These are phyloP conservation scores for Cinclus cinclus DNA, from an alignment of 2,113 vertebrate species.

Conservation along the genomic window DNA sequence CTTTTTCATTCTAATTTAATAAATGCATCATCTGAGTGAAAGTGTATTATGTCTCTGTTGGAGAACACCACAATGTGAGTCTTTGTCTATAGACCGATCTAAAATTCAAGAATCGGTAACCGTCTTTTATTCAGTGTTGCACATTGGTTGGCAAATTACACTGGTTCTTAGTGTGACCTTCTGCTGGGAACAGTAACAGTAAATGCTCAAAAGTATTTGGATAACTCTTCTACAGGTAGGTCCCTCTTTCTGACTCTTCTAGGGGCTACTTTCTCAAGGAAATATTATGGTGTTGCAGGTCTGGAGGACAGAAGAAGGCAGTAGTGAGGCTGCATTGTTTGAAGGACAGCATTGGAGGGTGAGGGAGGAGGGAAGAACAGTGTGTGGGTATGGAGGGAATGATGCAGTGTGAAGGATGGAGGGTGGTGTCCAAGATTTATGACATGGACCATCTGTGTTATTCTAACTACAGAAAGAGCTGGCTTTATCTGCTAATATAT, in stretches of 20 bases:
- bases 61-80: neutral
- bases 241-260: neutral
- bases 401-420: neutral
- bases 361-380: neutral
- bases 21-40: constrained; percentile 64
- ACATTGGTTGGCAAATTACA: neutral
- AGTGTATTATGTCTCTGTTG: constrained; percentile 17
- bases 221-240: neutral
- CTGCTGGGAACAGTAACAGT: neutral
- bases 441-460: neutral
- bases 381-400: neutral
- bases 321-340: neutral
- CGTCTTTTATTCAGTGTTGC: neutral
- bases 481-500: neutral
- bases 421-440: neutral
- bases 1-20: constrained; percentile 77
- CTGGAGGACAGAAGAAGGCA: neutral
- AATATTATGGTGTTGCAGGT: neutral
- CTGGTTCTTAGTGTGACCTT: neutral
- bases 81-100: neutral
- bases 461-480: neutral
- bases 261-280: neutral
- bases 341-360: neutral
- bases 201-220: neutral
- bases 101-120: neutral